Conservation (phyloP, 2,888 invertebrate species). For the Agrochola lota region DNA sequence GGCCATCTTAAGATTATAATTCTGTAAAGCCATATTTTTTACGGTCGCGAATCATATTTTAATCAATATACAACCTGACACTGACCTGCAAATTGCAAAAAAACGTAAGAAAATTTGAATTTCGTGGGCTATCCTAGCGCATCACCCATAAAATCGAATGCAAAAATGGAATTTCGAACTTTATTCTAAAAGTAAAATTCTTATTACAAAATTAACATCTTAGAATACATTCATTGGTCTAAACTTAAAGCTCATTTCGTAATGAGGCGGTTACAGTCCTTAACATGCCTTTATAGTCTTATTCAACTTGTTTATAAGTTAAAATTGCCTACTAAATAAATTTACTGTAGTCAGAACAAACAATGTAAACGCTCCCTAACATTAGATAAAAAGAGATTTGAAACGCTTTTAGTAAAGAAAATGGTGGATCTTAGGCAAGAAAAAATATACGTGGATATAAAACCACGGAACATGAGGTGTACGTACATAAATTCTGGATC, state of each 20-base stretch:
- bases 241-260: not conserved
- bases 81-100: too few species aligned
- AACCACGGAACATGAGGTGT: conserved; percentile 53
- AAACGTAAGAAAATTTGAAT: too few species aligned
- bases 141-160: not conserved
- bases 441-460: conserved; percentile 52
- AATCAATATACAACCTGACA: too few species aligned
- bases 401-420: conserved; percentile 57
- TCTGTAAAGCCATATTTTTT: too few species aligned
- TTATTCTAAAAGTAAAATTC: not conserved
- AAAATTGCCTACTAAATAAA: not conserved
- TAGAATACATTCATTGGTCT: not conserved
- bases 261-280: not conserved
- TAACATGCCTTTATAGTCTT: not conserved
- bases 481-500: conserved; percentile 54
- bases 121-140: too few species aligned
- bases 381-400: conserved; percentile 54
- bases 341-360: not conserved
- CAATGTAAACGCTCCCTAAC: conserved; percentile 33
- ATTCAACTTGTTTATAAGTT: not conserved
- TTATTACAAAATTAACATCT: not conserved
- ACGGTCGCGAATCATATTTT: too few species aligned
- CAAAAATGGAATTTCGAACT: not conserved
- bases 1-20: too few species aligned
- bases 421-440: conserved; percentile 44